These are phyloP conservation scores for Mixornis gularis DNA, from an alignment of 2,113 vertebrate species.

Conservation along the genomic window DNA sequence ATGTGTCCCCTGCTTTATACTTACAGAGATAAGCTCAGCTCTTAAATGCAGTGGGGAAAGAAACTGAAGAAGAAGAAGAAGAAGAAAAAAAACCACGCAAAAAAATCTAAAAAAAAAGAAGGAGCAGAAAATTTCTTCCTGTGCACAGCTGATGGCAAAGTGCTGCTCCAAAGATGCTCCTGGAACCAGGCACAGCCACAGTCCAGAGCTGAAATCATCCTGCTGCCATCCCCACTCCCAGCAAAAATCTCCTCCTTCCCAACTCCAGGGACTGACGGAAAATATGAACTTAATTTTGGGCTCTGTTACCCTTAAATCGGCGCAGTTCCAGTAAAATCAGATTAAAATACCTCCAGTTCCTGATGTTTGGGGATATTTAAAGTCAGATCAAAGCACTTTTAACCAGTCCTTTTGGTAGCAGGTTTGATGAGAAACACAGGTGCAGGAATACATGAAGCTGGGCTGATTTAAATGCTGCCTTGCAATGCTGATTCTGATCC, in stretches of 20 bases:
- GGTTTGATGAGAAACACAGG: constrained; percentile 71
- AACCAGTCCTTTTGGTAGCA: constrained; percentile 64
- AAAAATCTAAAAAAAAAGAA: neutral
- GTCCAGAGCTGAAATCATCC: neutral
- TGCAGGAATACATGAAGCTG: constrained; percentile 29
- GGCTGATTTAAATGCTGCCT: constrained; percentile 54
- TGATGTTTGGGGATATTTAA: constrained; percentile 67
- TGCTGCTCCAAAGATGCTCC: neutral
- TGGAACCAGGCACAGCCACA: neutral
- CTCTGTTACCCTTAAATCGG: constrained; percentile 58
- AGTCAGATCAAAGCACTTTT: constrained; percentile 64
- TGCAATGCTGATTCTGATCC: constrained; percentile 46
- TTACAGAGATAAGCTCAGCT: accelerated
- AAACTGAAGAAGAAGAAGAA: neutral
- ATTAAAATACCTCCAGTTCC: constrained; percentile 68
- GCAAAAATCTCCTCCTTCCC: neutral
- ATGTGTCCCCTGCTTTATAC: accelerated
- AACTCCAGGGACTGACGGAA: neutral
- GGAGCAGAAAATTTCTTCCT: neutral
- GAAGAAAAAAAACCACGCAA: neutral
- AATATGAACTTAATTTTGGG: constrained; percentile 61
- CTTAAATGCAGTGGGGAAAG: neutral
- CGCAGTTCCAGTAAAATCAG: constrained; percentile 66
- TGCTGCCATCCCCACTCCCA: neutral
- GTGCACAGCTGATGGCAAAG: neutral